phyloP scores from a whole-genome alignment of 2,797 vertebrate species.

The Pempheris klunzingeri region DNA sequence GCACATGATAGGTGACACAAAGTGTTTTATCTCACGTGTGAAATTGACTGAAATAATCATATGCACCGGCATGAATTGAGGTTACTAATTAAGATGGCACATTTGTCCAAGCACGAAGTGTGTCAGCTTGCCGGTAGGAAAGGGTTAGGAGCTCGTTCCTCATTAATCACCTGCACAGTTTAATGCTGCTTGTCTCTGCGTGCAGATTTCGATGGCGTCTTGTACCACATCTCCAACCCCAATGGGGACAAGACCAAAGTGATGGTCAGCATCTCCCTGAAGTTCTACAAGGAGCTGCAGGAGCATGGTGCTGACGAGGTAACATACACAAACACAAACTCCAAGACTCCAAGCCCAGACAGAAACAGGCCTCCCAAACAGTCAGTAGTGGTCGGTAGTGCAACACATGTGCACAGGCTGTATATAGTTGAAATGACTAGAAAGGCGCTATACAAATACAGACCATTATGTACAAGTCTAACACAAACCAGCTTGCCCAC shows the following conservation, averaged over 20 bases:
- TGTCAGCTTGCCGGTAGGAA: neutral
- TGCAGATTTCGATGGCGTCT: slow-evolving; percentile 97
- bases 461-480: too few relatives aligned
- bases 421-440: too few relatives aligned
- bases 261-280: slow-evolving; percentile 99
- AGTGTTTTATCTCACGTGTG: neutral
- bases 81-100: neutral
- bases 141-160: neutral
- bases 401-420: neutral
- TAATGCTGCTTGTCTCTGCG: neutral
- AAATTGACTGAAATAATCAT: neutral
- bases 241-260: slow-evolving; percentile 98
- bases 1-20: neutral
- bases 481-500: neutral
- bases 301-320: slow-evolving; percentile 98
- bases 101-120: neutral
- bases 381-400: too few relatives aligned
- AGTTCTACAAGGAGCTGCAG: slow-evolving; percentile 99
- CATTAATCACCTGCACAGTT: neutral
- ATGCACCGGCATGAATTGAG: too few relatives aligned
- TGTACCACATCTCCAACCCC: slow-evolving; percentile 99
- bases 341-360: too few relatives aligned
- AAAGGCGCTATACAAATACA: too few relatives aligned
- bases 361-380: neutral
- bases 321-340: slow-evolving; percentile 2